phyloP scores from a whole-genome alignment of 2,797 vertebrate species.

The Esox lucius region DNA sequence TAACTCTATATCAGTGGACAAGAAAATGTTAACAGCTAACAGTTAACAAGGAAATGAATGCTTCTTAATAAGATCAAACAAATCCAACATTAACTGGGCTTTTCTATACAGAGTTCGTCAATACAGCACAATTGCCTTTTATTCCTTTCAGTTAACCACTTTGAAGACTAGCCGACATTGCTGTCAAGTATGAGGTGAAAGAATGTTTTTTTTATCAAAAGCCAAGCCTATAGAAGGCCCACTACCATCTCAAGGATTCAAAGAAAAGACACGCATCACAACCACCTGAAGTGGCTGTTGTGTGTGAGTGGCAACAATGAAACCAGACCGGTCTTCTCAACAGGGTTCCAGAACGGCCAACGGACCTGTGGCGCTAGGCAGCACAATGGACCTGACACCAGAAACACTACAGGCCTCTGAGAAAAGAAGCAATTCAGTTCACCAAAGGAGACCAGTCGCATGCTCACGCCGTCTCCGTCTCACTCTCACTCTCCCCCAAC shows the following conservation, averaged over 20 bases:
- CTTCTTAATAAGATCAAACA: conserved; percentile 37
- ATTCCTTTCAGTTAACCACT: conserved; percentile 55
- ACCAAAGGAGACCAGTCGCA: not conserved
- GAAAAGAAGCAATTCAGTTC: no score
- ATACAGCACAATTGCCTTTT: conserved; percentile 47
- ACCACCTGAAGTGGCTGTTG: conserved; percentile 53
- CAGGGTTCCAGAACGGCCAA: conserved; percentile 39
- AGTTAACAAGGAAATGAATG: not conserved
- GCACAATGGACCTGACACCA: conserved; percentile 61
- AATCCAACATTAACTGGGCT: conserved; percentile 47
- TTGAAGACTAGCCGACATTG: conserved; percentile 63
- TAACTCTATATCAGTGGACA: not conserved
- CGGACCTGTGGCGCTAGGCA: conserved; percentile 56
- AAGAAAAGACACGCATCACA: conserved; percentile 46
- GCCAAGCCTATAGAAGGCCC: conserved; percentile 25
- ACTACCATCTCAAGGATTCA: conserved; percentile 38
- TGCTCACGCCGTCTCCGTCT: conserved; percentile 47
- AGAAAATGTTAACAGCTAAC: not conserved
- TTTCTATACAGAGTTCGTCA: conserved; percentile 53
- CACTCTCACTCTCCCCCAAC: not conserved
- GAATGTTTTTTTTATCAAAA: conserved; percentile 1
- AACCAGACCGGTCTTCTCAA: conserved; percentile 43
- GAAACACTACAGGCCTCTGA: conserved; percentile 41
- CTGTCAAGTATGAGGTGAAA: conserved; percentile 22
- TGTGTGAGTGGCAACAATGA: conserved; percentile 47